Evolutionary conservation across 1,140 invertebrate genomes (phyloP), one percentile per base, ranked within the genome.

Genomic region (Geopemphigus sp.): DNA sequence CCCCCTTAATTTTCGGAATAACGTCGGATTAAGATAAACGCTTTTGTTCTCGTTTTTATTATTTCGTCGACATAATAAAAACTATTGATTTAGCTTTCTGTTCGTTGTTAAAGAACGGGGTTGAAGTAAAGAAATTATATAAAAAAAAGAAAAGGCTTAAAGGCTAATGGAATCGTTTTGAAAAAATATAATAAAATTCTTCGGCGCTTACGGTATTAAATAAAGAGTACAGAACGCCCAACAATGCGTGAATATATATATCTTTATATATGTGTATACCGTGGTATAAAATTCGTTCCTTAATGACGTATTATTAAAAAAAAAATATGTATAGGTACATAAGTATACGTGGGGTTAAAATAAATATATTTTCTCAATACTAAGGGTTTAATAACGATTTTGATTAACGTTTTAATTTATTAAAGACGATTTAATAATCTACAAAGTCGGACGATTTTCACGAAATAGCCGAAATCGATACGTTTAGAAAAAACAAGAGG

Each of bases 131-230:
- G 3, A 22, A n/a, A 17, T n/a, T 19, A 66, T 61, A 12, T 63
- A 32, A 19, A 5, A 29, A 22, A 66, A 29, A 39, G 5, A 64
- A 66, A 45, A 22, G 39, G 64, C 32, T 66, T 66, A 66, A 66
- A 66, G 64, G 19, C 19, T 45, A 66, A 66, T 66, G 39, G 32
- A 66, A 66, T 12, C 22, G 59, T 17, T 29, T 64, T 32, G 32
- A 32, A 64, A 3, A 1, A 39, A 64, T 19, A 19, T 32, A 29
- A 39, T 39, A 11, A n/a, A n/a, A n/a, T n/a, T n/a, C n/a, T n/a
- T 32, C 10, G n/a, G 17, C 29, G 12, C 19, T 32, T 17, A 32
- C 19, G 19, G 26, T 15, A 29, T 39, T 61, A 61, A 29, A 11
- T 2, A 64, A 32, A 64, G 32, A 64, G 14, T 1, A 29, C 26